Evolutionary conservation across 2,113 vertebrate species (phyloP), one percentile per base, ranked within the genome.

Genomic region (Etheostoma spectabile): DNA sequence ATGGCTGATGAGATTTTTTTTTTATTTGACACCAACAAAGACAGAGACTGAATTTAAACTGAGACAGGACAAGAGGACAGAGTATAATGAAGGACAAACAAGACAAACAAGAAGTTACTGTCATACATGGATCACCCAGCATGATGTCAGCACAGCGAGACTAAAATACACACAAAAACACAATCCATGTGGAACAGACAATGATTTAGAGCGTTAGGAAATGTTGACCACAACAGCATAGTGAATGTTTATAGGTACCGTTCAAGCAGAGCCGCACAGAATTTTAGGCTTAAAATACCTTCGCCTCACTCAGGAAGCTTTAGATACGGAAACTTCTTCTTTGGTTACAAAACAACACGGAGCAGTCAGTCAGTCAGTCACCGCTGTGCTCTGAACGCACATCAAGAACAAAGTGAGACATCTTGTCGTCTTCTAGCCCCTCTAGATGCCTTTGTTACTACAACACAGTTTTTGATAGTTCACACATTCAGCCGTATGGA

Each of bases 21-120:
- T 93, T 95, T 94, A 92, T 94, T 95, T 77, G 82, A 92, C 83
- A 67, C 91, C 80, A 74, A 84, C 49, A 91, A 56, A 81, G 63
- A 91, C 82, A 90, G 59, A 87, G 62, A 87, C 10, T 53, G 38
- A 56, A 56, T 46, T 59, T 52, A 62, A 55, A 72, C 15, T 1
- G 6, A 77, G 71, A 89, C 52, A 8, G 14, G 24, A 88, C 56
- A 83, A 45, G 53, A 69, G 62, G 75, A 89, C 30, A 80, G 65
- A 83, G 48, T 14, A 59, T 62, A 62, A 86, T 61, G 63, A 68
- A 82, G 51, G 57, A 75, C 27, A 77, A 69, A 79, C 16, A 65
- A 42, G 73, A 90, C 72, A 82, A 52, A 83, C 27, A 67, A 67
- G 53, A 76, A 22, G 52, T 75, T 38, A 87, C 18, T 68, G 33